A percentile compares a stretch with the other conserved stretches of the same genome.
Evolutionary conservation across 2,113 vertebrate genomes (phyloP).

Genomic region (Oxygymnocypris stewartii): DNA sequence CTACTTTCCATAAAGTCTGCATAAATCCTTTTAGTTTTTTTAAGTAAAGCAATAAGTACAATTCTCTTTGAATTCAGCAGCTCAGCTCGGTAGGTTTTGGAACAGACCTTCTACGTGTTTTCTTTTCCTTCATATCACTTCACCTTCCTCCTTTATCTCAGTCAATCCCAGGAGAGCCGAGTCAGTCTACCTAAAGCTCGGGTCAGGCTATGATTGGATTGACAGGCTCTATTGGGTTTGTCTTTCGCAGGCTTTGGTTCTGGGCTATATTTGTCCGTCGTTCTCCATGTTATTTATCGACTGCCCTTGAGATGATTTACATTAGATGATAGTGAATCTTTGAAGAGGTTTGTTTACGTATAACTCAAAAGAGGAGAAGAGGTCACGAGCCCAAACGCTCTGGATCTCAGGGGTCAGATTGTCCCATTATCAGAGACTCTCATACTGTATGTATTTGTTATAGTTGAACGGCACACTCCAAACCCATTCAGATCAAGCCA

Average conservation of each 20-base stretch:
- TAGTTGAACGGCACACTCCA: background rate
- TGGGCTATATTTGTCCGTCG: conserved; percentile 1
- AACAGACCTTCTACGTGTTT: background rate
- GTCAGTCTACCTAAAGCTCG: conserved; percentile 8
- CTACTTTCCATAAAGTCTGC: too few species aligned
- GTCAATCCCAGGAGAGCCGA: background rate
- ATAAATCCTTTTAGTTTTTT: too few species aligned
- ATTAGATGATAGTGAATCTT: background rate
- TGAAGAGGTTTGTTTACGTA: background rate
- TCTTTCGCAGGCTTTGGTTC: background rate
- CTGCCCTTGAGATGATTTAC: conserved; percentile 11
- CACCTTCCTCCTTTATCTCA: background rate
- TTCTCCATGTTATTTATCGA: conserved; percentile 14
- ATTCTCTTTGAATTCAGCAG: background rate
- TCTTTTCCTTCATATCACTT: conserved; percentile 5
- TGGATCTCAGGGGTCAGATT: background rate
- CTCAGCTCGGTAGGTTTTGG: background rate
- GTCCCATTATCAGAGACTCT: background rate
- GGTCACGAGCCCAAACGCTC: background rate
- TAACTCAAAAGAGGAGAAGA: background rate
- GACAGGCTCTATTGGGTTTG: conserved; percentile 6
- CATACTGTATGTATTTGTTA: background rate
- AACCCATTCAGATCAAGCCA: background rate
- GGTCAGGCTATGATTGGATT: conserved; percentile 6
- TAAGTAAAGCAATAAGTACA: background rate